A percentile compares a stretch with the other conserved stretches of the same genome.
These are phyloP conservation scores for Azemiops feae DNA, from an alignment of 2,113 vertebrate species.

Conservation along the genomic window DNA sequence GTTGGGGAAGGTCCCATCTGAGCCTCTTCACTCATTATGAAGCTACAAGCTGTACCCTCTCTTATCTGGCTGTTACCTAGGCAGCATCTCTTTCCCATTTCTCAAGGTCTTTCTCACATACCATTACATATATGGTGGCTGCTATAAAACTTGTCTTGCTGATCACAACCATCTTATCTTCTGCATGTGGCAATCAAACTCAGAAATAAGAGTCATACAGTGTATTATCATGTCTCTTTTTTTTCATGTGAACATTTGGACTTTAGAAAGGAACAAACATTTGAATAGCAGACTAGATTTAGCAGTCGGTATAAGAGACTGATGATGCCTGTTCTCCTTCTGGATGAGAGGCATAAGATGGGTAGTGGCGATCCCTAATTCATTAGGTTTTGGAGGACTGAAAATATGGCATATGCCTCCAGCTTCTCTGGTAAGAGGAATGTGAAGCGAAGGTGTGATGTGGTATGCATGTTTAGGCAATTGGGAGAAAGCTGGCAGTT, in stretches of 20 bases:
- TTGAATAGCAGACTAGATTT: background rate
- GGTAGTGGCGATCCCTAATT: background rate
- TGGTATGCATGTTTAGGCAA: background rate
- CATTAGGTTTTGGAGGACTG: background rate
- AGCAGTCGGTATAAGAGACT: background rate
- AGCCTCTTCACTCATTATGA: background rate
- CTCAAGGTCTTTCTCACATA: background rate
- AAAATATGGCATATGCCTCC: background rate
- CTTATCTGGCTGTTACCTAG: background rate
- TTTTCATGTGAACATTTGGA: background rate
- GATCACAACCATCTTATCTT: background rate
- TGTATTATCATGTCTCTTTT: too few relatives aligned
- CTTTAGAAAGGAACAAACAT: background rate
- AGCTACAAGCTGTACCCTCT: background rate
- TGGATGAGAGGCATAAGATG: background rate
- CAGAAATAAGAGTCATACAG: background rate
- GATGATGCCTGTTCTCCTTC: background rate
- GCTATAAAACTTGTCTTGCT: background rate
- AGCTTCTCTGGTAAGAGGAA: background rate
- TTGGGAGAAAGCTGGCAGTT: background rate
- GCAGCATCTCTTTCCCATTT: background rate
- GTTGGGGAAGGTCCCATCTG: background rate
- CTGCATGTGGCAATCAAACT: background rate
- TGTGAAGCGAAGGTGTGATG: background rate
- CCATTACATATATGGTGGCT: background rate